Percentiles rank a stretch among this genome's conserved stretches.
These are phyloP conservation scores for Rafetus swinhoei DNA, from an alignment of 2,113 vertebrate genomes.

Conservation along the genomic window DNA sequence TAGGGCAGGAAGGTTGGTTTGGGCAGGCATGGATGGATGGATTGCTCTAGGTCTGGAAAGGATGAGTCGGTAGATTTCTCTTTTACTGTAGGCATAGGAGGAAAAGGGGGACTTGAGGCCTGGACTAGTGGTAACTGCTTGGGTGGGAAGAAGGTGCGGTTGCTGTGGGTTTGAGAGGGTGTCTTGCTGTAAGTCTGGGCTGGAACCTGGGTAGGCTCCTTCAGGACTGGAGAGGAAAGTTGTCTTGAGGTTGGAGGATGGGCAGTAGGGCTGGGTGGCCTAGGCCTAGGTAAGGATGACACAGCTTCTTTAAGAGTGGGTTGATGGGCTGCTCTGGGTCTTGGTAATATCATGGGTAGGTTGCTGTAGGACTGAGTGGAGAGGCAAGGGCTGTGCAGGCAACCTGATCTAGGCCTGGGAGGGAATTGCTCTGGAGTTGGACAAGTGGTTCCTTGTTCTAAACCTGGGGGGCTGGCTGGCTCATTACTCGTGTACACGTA, in stretches of 20 bases:
- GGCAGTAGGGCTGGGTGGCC: not conserved
- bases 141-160: not conserved
- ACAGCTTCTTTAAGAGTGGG: not conserved
- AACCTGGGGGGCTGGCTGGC: not conserved
- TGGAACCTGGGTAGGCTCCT: not conserved
- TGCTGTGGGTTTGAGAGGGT: not conserved
- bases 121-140: not conserved
- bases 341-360: not conserved
- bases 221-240: not conserved
- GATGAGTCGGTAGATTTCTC: not conserved
- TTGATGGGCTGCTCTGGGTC: not conserved
- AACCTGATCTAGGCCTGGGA: not conserved
- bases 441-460: not conserved
- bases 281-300: not conserved
- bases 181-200: not conserved
- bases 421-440: fast-evolving
- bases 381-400: not conserved
- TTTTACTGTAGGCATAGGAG: not conserved
- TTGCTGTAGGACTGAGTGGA: not conserved
- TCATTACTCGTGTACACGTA: not conserved
- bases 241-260: not conserved
- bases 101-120: not conserved
- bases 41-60: not conserved
- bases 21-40: not conserved
- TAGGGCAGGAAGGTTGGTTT: not conserved